These are phyloP conservation scores for Morinoia aosen DNA, from an alignment of 2,888 invertebrate species.

Conservation along the genomic window DNA sequence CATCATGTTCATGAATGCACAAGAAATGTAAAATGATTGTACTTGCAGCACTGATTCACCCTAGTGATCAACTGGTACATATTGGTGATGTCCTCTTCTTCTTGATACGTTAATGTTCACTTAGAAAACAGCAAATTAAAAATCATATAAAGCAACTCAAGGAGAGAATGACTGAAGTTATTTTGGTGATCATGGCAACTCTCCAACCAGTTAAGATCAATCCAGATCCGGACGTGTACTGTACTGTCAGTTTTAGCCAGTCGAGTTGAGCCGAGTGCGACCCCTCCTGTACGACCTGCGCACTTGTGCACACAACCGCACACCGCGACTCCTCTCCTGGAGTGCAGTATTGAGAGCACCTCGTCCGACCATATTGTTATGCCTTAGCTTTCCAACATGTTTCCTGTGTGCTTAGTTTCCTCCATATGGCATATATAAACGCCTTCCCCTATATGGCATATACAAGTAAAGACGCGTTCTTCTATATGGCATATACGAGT, in stretches of 20 bases:
- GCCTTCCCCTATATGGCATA: too few species aligned
- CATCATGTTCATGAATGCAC: neutral
- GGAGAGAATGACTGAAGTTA: neutral
- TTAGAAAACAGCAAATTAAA: neutral
- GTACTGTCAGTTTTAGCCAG: neutral
- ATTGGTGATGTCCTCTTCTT: neutral
- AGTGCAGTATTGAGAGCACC: neutral
- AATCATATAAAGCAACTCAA: neutral
- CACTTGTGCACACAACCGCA: neutral
- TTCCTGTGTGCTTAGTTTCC: neutral
- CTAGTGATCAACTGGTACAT: neutral
- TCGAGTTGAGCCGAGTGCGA: neutral
- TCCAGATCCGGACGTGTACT: neutral
- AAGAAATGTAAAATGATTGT: neutral
- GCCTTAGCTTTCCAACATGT: neutral
- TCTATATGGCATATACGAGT: neutral
- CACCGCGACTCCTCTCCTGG: neutral
- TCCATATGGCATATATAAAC: neutral
- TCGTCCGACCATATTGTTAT: neutral
- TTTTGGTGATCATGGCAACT: neutral
- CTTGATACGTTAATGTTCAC: neutral
- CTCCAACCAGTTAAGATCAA: neutral
- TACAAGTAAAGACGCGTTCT: neutral
- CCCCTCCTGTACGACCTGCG: neutral
- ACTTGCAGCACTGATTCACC: neutral